Evolutionary conservation across 2,888 invertebrate genomes (phyloP), one percentile per base, ranked within the genome.

Genomic region (Nezara viridula): DNA sequence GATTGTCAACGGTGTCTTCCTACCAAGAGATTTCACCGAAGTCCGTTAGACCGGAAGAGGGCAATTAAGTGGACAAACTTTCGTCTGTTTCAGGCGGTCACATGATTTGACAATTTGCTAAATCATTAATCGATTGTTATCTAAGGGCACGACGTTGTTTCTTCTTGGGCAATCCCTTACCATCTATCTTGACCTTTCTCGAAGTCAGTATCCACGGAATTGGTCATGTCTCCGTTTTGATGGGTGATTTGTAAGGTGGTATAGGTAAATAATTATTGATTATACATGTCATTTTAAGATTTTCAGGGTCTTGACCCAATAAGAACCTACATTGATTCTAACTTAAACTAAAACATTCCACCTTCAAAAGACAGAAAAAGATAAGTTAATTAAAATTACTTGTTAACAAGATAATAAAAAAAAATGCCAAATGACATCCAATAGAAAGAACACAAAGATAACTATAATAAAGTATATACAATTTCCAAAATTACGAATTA

Each of bases 11-110:
- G 44, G 44, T 81, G 81, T n/a, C 81, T 47, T 81, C 81, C 44
- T 81, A 4, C 37, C 81, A 12, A 81, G 12, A 81, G 81, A 81
- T 81, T 81, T 81, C 81, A 81, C 81, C 44, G 60, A 60, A 27
- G 81, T n/a, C 81, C 81, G 81, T 81, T 81, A 81, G 12, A 12
- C 12, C 24, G 40, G 40, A 81, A 44, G 44, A 9, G n/a, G 14
- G 2, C 81, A 44, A 81, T 81, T 81, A 81, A 81, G 44, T 81
- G 44, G 44, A 40, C 12, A 81, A 81, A 16, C n/a, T n/a, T 73
- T 73, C 66, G 32, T 73, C 66, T 37, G 7, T 73, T 19, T 73
- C 32, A 6, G 32, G 7, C 7, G 66, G 66, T 37, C 66, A 73
- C 66, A 73, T 37, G 66, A 73, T 73, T 73, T 19, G 66, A 19